Conservation (phyloP, 2,888 invertebrate genomes). For the Drosophila setosimentum region DNA sequence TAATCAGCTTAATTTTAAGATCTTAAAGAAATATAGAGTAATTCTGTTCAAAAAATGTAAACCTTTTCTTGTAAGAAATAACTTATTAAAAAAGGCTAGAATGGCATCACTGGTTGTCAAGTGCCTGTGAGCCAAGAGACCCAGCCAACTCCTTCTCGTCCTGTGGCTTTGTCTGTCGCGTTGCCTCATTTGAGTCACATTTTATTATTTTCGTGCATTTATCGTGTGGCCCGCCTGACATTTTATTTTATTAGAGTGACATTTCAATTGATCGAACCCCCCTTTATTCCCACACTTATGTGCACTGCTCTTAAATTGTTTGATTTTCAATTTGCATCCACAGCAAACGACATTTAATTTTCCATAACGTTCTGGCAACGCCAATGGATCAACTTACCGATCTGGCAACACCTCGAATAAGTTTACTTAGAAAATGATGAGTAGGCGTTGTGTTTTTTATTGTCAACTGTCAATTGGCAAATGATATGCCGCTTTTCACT, state of each 20-base stretch:
- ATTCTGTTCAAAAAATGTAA: neutral
- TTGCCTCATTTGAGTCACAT: conserved; percentile 79
- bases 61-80: neutral
- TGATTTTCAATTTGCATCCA: conserved; percentile 14
- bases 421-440: neutral
- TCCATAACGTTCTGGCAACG: conserved; percentile 3
- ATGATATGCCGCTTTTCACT: neutral
- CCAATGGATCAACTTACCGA: neutral
- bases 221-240: conserved; percentile 70
- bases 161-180: conserved; percentile 61
- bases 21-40: neutral
- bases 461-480: conserved; percentile 10
- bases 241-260: conserved; percentile 80
- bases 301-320: conserved; percentile 21
- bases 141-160: conserved; percentile 17
- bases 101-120: conserved; percentile 7
- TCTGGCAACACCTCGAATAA: conserved; percentile 8
- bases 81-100: neutral
- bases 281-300: conserved; percentile 26
- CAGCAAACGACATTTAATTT: neutral
- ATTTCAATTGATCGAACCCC: conserved; percentile 71
- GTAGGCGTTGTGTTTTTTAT: conserved; percentile 19
- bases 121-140: neutral
- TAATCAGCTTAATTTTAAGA: neutral
- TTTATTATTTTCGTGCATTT: conserved; percentile 80